Evolutionary conservation across 2,888 invertebrate species (phyloP), one percentile per base, ranked within the genome.

Genomic region (Papilio gigon): DNA sequence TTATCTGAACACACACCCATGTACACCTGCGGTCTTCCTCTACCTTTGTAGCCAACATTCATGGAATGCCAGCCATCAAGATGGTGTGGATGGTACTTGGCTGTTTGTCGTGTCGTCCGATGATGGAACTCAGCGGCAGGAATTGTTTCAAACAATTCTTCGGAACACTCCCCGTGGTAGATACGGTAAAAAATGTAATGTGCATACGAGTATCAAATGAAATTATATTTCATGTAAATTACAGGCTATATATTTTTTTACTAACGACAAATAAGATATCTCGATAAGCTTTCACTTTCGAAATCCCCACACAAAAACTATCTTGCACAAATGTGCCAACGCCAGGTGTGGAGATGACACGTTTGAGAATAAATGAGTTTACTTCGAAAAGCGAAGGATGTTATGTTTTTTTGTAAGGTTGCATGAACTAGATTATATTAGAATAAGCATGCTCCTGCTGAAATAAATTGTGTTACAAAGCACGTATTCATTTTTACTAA

Each of bases 301-400:
- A 30, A 30, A 27, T n/a, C 6, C n/a, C 14, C 20, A 27, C 27
- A 56, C 53, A 56, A 30, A 56, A 56, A 30, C 4, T 30, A 1
- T 17, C 14, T 30, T 30, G 53, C 30, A 53, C 8, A 27, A 56
- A 53, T n/a, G 17, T 56, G 47, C 1, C 0, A 47, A 2, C 12
- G n/a, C 30, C 30, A 53, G 53, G 53, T 53, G 53, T 11, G 30
- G 53, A 25, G 53, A 56, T 30, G 53, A 30, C 53, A 56, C 17
- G 8, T 30, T 56, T 56, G 30, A 56, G 17, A 56, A 56, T 56
- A 30, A 56, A 56, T 56, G 17, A 30, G 9, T 56, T 25, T 56
- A 56, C 30, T 2, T 30, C 30, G 53, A 56, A 56, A 56, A 30
- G 17, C 53, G 53, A 17, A 30, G 53, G 53, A 1, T n/a, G 53